A percentile compares a stretch with the other conserved stretches of the same genome.
These are phyloP conservation scores for Dicaeum eximium DNA, from an alignment of 2,113 vertebrate genomes.

Conservation along the genomic window DNA sequence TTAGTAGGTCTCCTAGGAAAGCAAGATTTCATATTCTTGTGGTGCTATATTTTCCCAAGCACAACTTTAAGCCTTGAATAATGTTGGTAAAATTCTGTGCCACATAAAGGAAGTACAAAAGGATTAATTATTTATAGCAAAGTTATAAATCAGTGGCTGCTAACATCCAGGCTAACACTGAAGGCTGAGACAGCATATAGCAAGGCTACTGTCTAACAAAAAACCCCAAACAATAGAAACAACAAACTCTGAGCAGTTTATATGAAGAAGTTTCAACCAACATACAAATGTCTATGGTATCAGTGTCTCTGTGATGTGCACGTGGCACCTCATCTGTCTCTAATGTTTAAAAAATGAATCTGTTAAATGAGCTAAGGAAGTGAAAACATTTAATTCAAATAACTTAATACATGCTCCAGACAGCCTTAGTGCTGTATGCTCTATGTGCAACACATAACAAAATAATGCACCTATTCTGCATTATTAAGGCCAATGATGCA, in stretches of 20 bases:
- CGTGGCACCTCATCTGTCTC: neutral
- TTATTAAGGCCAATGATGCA: neutral
- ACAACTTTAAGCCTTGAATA: neutral
- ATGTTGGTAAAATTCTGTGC: neutral
- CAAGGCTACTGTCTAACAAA: neutral
- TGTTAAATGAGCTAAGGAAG: neutral
- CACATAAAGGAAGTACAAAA: neutral
- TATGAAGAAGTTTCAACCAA: neutral
- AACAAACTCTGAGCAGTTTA: neutral
- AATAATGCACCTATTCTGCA: neutral
- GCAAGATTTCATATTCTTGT: neutral
- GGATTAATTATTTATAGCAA: neutral
- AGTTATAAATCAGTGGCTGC: neutral
- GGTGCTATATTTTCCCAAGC: neutral
- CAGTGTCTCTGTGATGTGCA: neutral
- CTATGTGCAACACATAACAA: neutral
- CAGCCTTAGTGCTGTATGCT: neutral
- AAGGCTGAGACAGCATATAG: neutral
- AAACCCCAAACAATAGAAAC: fast-evolving
- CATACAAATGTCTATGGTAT: neutral
- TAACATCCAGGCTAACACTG: neutral
- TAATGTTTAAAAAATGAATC: neutral
- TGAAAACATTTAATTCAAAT: neutral
- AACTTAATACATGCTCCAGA: neutral
- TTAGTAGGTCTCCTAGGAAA: neutral